These are phyloP conservation scores for Lophura nycthemera DNA, from an alignment of 2,113 vertebrate genomes.

Conservation along the genomic window DNA sequence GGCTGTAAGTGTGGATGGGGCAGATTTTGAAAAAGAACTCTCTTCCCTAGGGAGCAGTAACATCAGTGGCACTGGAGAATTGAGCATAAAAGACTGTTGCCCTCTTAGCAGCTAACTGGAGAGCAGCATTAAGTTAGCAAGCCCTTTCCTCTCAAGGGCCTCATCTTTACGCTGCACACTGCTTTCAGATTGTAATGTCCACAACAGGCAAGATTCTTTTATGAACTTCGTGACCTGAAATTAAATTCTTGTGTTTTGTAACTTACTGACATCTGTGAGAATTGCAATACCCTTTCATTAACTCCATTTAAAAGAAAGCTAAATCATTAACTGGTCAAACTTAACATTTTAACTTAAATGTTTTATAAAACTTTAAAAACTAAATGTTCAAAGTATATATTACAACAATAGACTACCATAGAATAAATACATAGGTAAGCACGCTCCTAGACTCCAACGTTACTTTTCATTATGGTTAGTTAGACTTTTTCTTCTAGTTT, in stretches of 20 bases:
- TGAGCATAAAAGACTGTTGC: not conserved
- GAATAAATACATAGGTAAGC: slow-evolving; percentile 64
- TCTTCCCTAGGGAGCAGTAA: not conserved
- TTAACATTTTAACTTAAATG: slow-evolving; percentile 47
- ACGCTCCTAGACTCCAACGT: not conserved
- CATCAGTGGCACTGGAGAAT: not conserved
- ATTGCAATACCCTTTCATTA: slow-evolving; percentile 21
- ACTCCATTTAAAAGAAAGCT: slow-evolving; percentile 31
- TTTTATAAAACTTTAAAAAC: slow-evolving; percentile 59
- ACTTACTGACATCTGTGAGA: slow-evolving; percentile 33
- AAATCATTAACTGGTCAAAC: slow-evolving; percentile 51
- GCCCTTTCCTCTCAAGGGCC: not conserved
- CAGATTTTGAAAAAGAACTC: not conserved
- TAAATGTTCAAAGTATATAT: slow-evolving; percentile 59
- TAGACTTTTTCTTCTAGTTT: not conserved
- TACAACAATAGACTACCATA: slow-evolving; percentile 64
- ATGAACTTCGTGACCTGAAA: not conserved
- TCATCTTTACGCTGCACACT: not conserved
- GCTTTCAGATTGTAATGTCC: not conserved
- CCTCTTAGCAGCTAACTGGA: not conserved
- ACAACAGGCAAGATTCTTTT: not conserved
- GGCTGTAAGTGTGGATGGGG: not conserved
- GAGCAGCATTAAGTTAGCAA: not conserved
- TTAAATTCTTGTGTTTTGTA: not conserved
- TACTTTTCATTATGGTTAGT: not conserved